A percentile compares a stretch with the other conserved stretches of the same genome.
Evolutionary conservation across 2,113 vertebrate species (phyloP).

Genomic region (Cyprinodon brontotheroides): DNA sequence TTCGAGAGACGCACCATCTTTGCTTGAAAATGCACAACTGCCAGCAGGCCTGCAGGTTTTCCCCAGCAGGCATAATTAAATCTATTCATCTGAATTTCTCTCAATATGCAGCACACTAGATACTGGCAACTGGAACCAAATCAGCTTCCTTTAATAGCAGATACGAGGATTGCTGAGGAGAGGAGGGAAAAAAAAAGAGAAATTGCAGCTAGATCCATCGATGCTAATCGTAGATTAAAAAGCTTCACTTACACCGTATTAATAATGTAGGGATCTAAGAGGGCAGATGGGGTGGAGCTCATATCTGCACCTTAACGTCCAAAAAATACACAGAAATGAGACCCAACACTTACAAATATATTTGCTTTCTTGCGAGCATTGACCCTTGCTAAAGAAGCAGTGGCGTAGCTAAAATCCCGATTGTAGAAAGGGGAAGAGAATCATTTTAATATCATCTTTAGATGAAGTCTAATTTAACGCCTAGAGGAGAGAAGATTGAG

Average conservation of each 20-base stretch:
- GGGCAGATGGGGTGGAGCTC: constrained; percentile 21
- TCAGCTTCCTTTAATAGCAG: constrained; percentile 45
- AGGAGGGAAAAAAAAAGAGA: background rate
- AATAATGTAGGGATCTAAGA: constrained; percentile 57
- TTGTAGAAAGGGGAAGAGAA: background rate
- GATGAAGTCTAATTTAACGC: constrained; percentile 37
- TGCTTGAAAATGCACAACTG: constrained; percentile 24
- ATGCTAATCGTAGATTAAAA: constrained; percentile 44
- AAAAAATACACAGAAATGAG: background rate
- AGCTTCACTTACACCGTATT: constrained; percentile 58
- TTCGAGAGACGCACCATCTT: constrained; percentile 9
- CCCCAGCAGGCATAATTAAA: constrained; percentile 59
- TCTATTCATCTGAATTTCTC: constrained; percentile 56
- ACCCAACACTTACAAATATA: background rate
- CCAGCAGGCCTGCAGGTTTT: constrained; percentile 25
- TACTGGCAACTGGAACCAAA: constrained; percentile 38
- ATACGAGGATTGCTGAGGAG: background rate
- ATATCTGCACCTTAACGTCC: constrained; percentile 18
- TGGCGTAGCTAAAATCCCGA: background rate
- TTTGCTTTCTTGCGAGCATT: background rate
- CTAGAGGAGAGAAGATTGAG: constrained; percentile 28
- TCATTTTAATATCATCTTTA: constrained; percentile 22
- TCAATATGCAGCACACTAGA: constrained; percentile 27
- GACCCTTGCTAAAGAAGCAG: background rate
- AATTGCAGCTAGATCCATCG: constrained; percentile 19